Base-by-base conservation (phyloP, 2,888 invertebrate genomes). In the Tetragnatha montana region DNA sequence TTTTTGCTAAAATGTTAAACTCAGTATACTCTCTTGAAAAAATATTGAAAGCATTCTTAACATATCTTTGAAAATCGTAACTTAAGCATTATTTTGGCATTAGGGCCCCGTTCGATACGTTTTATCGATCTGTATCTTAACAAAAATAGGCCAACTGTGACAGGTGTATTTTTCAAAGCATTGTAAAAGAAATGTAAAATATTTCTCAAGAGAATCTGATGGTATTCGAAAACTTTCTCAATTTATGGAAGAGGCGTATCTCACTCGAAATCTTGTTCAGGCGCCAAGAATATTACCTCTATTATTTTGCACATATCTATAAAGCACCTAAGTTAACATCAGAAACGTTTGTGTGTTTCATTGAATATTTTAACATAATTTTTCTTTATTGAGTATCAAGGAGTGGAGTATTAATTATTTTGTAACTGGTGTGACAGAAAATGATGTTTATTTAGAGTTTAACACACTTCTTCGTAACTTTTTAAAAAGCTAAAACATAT, bases 131-230 rank as follows among this genome's bases (percentile, higher is more conserved):
- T n/a, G 35, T 21, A 50, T 82, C 71, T 81, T 81, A 81, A 87
- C 81, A 78, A 76, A 87, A 84, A 75, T 84, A 76, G 84, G 75
- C 84, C 84, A 84, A 76, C 68, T 69, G 84, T 76, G 84, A 84
- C 87, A 87, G 87, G 87, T 87, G 81, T 70, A 87, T 87, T 81
- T 87, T 87, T 87, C 87, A 87, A 35, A 78, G 70, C 76, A 81
- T 81, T 87, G 81, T 81, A 76, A 87, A 87, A 80, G 81, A 14
- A 69, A 76, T 51, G 51, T 49, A 75, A 76, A 84, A 76, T 76
- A 84, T 84, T 76, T 84, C 76, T n/a, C 47, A 73, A 14, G 60
- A 60, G 51, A 51, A 74, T 49, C 75, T 83, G 60, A 84, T 60
- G 68, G 22, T 69, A 21, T 84, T 84, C 60, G 35, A 51, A 60